Conservation (phyloP, 2,113 vertebrate species). For the Rhinopithecus roxellana region DNA sequence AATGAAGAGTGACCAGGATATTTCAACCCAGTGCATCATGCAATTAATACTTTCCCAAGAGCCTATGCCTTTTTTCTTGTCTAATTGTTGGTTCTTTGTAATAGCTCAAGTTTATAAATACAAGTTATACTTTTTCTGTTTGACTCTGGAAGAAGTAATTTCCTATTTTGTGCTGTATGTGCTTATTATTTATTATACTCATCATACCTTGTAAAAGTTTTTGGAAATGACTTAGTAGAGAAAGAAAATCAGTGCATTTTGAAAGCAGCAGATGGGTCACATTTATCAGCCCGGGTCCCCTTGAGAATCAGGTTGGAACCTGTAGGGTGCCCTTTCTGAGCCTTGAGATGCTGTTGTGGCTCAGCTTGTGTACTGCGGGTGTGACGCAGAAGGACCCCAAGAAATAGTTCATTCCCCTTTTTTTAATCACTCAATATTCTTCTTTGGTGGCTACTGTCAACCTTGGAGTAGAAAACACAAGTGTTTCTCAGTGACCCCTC, state of each 20-base stretch:
- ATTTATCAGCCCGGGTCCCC: not conserved
- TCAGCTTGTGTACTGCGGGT: not conserved
- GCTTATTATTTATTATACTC: not conserved
- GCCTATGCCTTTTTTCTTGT: not conserved
- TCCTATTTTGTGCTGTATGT: not conserved
- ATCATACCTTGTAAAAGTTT: not conserved
- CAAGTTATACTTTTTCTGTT: not conserved
- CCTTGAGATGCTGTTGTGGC: not conserved
- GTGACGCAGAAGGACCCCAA: not conserved
- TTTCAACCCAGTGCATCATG: not conserved
- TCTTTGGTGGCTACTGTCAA: not conserved
- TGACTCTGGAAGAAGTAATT: not conserved
- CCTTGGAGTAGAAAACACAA: not conserved
- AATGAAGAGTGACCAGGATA: not conserved
- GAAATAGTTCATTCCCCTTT: not conserved
- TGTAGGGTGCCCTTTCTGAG: not conserved
- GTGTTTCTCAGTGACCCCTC: not conserved
- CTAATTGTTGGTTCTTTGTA: not conserved
- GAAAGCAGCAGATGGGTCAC: not conserved
- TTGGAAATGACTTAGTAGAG: not conserved
- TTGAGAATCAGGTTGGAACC: not conserved
- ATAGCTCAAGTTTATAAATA: not conserved
- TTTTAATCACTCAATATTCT: rapidly evolving
- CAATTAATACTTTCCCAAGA: not conserved
- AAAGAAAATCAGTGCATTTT: not conserved